Percentiles rank a stretch among this genome's conserved stretches.
Evolutionary conservation across 1,140 invertebrate genomes (phyloP).

Genomic region (Armadillidium nasatum): DNA sequence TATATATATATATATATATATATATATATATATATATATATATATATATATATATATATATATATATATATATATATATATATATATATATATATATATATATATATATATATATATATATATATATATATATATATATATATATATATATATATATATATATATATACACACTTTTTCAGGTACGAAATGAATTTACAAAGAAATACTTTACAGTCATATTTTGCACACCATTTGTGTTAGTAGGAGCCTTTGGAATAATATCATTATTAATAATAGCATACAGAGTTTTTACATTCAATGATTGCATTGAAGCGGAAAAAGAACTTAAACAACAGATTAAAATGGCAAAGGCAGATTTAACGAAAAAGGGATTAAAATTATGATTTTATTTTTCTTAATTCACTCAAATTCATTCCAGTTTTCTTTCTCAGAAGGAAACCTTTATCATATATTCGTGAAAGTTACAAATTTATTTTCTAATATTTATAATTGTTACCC

Average conservation of each 20-base stretch:
- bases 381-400: constrained; percentile 43
- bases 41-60: too few relatives aligned
- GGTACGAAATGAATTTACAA: constrained; percentile 55
- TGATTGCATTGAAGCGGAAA: constrained; percentile 72
- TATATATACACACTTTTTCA: constrained; percentile 47
- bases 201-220: constrained; percentile 59
- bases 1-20: background rate
- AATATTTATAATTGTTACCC: background rate
- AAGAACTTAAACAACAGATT: constrained; percentile 72
- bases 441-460: background rate
- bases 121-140: constrained; percentile 55
- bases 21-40: too few relatives aligned
- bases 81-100: too few relatives aligned
- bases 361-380: constrained; percentile 62
- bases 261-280: constrained; percentile 62
- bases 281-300: constrained; percentile 81
- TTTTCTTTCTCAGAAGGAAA: too few relatives aligned
- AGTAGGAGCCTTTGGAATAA: constrained; percentile 64
- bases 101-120: constrained; percentile 52
- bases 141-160: background rate
- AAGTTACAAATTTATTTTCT: background rate
- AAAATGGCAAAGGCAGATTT: constrained; percentile 67
- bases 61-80: too few relatives aligned
- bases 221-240: constrained; percentile 62
- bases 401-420: background rate